Percentiles rank a stretch among this genome's conserved stretches.
Evolutionary conservation across 2,888 invertebrate species (phyloP).

Genomic region (Heteropelma amictum): DNA sequence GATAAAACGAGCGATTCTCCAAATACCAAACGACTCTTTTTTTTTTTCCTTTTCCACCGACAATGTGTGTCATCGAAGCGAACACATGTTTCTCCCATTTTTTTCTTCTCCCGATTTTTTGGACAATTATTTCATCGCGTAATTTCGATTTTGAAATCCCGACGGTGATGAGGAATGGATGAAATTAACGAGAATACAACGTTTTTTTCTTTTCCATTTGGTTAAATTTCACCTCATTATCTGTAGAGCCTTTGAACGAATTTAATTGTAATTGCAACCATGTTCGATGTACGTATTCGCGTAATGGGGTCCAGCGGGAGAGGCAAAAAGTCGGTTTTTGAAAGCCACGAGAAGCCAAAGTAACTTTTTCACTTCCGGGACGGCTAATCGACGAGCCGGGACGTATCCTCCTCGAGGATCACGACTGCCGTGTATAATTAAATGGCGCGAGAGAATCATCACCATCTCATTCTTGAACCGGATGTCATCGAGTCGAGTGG

Average conservation of each 20-base stretch:
- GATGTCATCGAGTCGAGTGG: constrained; percentile 36
- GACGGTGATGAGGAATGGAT: no score
- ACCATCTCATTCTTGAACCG: constrained; percentile 33
- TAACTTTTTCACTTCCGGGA: constrained; percentile 47
- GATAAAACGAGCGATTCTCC: neutral
- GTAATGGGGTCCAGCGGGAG: no score
- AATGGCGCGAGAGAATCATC: constrained; percentile 19
- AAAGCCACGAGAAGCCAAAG: constrained; percentile 42
- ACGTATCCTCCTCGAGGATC: constrained; percentile 34
- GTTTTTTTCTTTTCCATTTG: no score
- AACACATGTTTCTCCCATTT: no score
- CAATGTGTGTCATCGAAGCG: no score
- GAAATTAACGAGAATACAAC: no score
- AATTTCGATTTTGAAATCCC: no score
- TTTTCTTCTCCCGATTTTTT: no score
- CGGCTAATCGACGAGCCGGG: constrained; percentile 43
- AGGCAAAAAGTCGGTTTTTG: constrained; percentile 1
- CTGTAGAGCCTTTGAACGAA: no score
- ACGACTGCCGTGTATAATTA: constrained; percentile 31
- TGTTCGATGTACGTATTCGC: no score
- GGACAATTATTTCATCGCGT: no score
- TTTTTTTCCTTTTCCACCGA: neutral
- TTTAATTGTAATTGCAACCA: neutral
- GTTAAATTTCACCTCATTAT: no score
- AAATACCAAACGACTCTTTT: neutral